phyloP scores from a whole-genome alignment of 2,797 vertebrate genomes.

The Alosa sapidissima region DNA sequence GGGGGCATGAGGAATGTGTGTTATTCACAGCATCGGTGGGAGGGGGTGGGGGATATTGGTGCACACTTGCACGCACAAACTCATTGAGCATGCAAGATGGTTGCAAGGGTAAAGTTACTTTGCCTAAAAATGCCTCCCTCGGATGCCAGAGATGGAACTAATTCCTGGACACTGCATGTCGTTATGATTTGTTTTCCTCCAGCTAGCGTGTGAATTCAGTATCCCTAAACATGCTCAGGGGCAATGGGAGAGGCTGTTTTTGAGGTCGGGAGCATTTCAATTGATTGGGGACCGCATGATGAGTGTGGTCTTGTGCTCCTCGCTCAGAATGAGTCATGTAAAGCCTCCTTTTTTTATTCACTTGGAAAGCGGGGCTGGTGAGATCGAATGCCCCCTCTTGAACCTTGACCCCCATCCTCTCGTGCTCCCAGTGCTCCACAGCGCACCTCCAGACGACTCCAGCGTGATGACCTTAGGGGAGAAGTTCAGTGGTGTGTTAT shows the following conservation, averaged over 20 bases:
- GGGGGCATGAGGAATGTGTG: slow-evolving; percentile 22
- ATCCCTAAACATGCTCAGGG: not conserved
- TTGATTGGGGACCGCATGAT: slow-evolving; percentile 3
- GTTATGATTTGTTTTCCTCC: slow-evolving; percentile 7
- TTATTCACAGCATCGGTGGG: not conserved
- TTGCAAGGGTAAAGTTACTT: not conserved
- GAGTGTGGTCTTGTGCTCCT: slow-evolving; percentile 10
- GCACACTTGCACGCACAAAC: not conserved
- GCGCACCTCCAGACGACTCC: not conserved
- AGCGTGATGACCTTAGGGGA: not conserved
- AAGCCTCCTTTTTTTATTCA: not conserved
- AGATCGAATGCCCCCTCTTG: not conserved
- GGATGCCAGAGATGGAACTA: not conserved
- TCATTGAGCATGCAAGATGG: not conserved
- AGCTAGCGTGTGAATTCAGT: not conserved
- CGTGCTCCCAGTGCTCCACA: not conserved
- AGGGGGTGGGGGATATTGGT: not conserved
- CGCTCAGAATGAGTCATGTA: not conserved
- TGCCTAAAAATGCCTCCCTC: not conserved
- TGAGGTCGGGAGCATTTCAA: slow-evolving; percentile 5
- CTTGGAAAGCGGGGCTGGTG: not conserved
- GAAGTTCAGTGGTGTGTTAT: slow-evolving; percentile 42
- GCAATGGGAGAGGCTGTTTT: slow-evolving; percentile 19
- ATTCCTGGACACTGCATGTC: not conserved
- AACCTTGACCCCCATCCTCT: not conserved